These are phyloP conservation scores for Kryphioiulus occultus DNA, from an alignment of 2,888 invertebrate genomes.

Conservation along the genomic window DNA sequence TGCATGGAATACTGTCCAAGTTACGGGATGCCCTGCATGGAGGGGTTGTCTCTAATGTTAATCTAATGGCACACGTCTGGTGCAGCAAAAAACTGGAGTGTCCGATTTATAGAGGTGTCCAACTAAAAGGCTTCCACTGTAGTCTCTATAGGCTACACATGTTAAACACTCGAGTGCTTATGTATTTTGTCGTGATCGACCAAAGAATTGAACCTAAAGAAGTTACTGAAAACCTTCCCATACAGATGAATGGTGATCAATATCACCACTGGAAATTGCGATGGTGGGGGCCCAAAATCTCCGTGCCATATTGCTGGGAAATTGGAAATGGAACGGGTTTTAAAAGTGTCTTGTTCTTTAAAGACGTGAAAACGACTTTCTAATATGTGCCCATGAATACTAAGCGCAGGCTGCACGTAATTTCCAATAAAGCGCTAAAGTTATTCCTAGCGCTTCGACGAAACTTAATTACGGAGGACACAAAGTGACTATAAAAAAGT, in stretches of 20 bases:
- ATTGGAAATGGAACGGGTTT: conserved; percentile 47
- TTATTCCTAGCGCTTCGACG: conserved; percentile 44
- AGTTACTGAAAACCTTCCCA: background rate
- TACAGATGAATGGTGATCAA: conserved; percentile 39
- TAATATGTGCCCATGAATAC: conserved; percentile 49
- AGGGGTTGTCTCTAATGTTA: too few species aligned
- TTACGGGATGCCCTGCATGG: too few species aligned
- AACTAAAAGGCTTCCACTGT: too few species aligned
- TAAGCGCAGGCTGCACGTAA: conserved; percentile 28
- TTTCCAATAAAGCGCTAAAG: conserved; percentile 33
- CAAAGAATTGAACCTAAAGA: too few species aligned
- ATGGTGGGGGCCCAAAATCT: conserved; percentile 30
- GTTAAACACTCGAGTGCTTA: too few species aligned
- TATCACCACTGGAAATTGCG: conserved; percentile 39
- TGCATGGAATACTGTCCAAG: too few species aligned
- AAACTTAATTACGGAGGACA: conserved; percentile 47
- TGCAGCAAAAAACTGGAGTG: too few species aligned
- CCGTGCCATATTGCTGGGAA: conserved; percentile 41
- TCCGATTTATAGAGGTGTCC: too few species aligned
- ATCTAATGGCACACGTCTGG: too few species aligned
- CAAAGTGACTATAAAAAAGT: conserved; percentile 45
- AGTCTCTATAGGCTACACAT: too few species aligned
- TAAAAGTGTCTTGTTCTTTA: conserved; percentile 32
- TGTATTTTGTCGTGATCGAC: too few species aligned
- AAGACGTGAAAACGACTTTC: conserved; percentile 47